Evolutionary conservation across 30 jellyfish, hydroid and myxozoan species (phyloP).

Genomic region (Haliclystus octoradiatus): DNA sequence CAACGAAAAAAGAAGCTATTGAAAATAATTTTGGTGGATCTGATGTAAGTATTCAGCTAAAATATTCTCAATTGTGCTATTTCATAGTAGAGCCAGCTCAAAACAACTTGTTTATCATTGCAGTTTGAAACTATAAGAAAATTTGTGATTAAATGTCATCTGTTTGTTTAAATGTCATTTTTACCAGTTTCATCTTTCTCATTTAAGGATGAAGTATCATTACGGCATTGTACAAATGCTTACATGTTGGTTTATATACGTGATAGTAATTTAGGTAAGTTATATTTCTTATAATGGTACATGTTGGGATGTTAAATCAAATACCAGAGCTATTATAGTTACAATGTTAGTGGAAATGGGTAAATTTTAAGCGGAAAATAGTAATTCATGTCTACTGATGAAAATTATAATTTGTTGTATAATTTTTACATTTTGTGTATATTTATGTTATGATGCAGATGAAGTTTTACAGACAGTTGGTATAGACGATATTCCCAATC

Average conservation of each 20-base stretch:
- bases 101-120: no score
- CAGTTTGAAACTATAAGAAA: no score
- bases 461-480: constrained; percentile 62
- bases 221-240: constrained; percentile 93
- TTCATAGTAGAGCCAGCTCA: no score
- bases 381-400: not conserved
- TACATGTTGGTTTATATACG: constrained; percentile 83
- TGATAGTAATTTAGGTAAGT: constrained; percentile 63
- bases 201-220: constrained; percentile 57
- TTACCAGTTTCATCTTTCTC: no score
- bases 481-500: constrained; percentile 80
- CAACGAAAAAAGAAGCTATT: constrained; percentile 86
- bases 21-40: constrained; percentile 90
- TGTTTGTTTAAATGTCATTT: no score
- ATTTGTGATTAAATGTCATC: no score
- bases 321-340: not conserved
- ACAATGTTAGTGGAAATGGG: not conserved
- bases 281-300: no score
- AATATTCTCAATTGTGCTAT: no score
- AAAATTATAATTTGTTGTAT: no score
- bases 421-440: not conserved
- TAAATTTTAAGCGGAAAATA: not conserved
- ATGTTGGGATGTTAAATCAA: not conserved
- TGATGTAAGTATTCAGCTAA: constrained; percentile 66
- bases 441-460: constrained; percentile 12